phyloP scores from a whole-genome alignment of 2,113 vertebrate species.

The Eptesicus fuscus region DNA sequence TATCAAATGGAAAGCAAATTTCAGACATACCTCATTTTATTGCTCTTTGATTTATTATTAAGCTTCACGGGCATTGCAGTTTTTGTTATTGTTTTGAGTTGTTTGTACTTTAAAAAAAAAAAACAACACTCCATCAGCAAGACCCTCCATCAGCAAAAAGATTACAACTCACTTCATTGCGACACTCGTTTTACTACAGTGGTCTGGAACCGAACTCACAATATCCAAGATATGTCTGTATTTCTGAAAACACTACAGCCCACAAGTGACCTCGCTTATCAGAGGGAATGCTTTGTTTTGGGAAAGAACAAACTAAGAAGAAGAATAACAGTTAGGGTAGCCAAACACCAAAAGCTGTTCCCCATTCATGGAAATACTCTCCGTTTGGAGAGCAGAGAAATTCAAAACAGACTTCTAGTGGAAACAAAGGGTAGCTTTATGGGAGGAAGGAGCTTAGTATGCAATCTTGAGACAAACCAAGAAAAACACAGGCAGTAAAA shows the following conservation, averaged over 20 bases:
- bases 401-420: neutral
- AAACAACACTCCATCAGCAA: neutral
- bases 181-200: neutral
- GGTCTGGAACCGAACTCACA: neutral
- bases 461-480: neutral
- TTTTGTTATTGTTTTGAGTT: neutral
- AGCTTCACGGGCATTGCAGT: neutral
- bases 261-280: neutral
- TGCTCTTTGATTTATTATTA: neutral
- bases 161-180: neutral
- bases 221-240: neutral
- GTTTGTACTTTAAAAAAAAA: neutral
- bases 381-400: neutral
- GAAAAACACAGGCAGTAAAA: neutral
- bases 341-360: neutral
- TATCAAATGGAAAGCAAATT: slow-evolving; percentile 24
- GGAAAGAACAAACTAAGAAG: neutral
- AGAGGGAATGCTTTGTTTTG: neutral
- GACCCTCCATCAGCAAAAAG: neutral
- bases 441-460: neutral
- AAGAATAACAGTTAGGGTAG: neutral
- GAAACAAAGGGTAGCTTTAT: neutral
- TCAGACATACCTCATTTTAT: neutral
- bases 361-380: neutral
- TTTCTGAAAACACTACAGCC: neutral